phyloP scores from a whole-genome alignment of 1,140 invertebrate species.

The Chironomus striatipennis region DNA sequence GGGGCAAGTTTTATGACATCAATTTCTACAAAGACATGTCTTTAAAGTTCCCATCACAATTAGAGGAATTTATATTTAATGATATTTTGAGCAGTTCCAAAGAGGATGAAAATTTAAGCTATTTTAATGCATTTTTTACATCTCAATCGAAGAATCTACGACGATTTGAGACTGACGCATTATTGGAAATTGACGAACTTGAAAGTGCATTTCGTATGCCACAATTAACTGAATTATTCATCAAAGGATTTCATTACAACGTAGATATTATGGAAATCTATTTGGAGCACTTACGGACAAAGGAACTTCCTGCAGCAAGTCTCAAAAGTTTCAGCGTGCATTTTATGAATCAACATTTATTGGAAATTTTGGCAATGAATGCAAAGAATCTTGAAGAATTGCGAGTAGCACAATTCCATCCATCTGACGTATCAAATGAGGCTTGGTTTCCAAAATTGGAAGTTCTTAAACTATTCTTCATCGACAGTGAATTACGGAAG shows the following conservation, averaged over 20 bases:
- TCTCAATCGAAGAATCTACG: background rate
- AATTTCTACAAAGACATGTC: conserved; percentile 2
- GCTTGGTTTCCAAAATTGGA: background rate
- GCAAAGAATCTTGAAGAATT: background rate
- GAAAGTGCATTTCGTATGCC: background rate
- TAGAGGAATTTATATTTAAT: background rate
- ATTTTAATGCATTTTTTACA: background rate
- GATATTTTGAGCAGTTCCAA: background rate
- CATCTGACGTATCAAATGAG: background rate
- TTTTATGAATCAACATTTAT: background rate
- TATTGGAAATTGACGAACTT: background rate
- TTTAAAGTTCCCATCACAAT: background rate
- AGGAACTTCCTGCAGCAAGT: background rate
- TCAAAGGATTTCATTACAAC: background rate
- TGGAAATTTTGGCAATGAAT: background rate
- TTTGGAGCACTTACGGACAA: background rate
- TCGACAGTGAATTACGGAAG: background rate
- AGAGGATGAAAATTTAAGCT: background rate
- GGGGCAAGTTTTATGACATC: background rate
- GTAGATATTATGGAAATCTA: background rate
- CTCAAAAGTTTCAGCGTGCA: background rate
- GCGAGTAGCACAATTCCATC: background rate
- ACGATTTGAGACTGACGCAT: background rate
- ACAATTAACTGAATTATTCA: background rate
- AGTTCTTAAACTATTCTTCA: background rate